Base-by-base conservation (phyloP, 2,797 vertebrate species). In the Diplodus sargus region DNA sequence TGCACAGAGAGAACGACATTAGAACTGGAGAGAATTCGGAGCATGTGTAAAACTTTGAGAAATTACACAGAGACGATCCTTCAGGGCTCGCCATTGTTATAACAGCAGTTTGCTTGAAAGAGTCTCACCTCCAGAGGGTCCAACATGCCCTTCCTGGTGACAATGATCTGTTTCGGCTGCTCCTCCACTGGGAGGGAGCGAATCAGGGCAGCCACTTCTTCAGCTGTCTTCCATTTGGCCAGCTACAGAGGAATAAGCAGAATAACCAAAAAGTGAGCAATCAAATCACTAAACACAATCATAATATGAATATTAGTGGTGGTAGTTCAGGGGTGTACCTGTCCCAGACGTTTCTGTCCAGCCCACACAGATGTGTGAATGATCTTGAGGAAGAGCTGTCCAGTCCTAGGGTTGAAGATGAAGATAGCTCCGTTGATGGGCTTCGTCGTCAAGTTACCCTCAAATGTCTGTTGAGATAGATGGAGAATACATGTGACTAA, bases 351-450 rank as follows among this genome's bases (percentile, higher is more conserved):
- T 66, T 99, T 99, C 93, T 99, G 98, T 82, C 98, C 98, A 65
- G 98, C 98, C 98, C 98, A 99, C 85, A 99, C 98, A 68, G 98
- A 99, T 0, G 98, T 99, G 94, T 99, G 99, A 91, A 99, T 99
- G 93, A 99, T 99, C 92, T 99, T 99, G 74, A 99, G 95, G 95
- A 99, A 99, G 53, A 99, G 97, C 92, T 99, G 99, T 8, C 99
- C 99, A 3, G 99, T 99, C 79, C 98, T 97, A 87, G 99, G 98
- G 91, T 99, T 99, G 94, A 99, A 99, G 94, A 99, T 99, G 94
- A 99, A 99, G 93, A 99, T 99, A 72, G 99, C 98, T 83, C 98
- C 99, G 0, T 99, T 99, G 95, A 99, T 99, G 61, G 99, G 98
- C 92, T 99, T 99, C 0, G 99, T 99, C 52, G 99, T 99, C 94